These are phyloP conservation scores for Eupithecia abbreviata DNA, from an alignment of 2,888 invertebrate species.

Conservation along the genomic window DNA sequence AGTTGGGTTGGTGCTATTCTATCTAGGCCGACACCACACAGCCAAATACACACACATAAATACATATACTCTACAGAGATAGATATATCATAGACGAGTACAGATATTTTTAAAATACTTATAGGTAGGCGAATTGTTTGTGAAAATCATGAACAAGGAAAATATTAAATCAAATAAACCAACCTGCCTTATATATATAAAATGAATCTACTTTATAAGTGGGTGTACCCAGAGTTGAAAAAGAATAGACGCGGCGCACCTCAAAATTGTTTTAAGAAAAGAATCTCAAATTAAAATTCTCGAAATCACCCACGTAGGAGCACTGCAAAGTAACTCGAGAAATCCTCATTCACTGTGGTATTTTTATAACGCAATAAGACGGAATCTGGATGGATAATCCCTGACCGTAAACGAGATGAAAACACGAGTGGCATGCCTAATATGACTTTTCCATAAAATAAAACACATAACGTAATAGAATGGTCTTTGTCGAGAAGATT, in stretches of 20 bases:
- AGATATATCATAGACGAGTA: neutral
- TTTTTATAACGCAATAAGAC: conserved; percentile 72
- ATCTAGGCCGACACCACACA: too few species aligned
- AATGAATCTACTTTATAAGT: neutral
- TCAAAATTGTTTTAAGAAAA: conserved; percentile 46
- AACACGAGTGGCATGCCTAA: conserved; percentile 65
- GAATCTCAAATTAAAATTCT: conserved; percentile 66
- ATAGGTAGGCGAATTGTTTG: neutral
- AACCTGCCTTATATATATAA: neutral
- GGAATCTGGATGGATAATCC: conserved; percentile 72
- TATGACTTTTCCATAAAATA: conserved; percentile 62
- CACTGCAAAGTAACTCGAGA: conserved; percentile 48
- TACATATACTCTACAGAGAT: neutral
- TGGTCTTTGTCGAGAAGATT: conserved; percentile 42
- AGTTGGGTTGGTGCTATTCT: too few species aligned
- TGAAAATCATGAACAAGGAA: neutral
- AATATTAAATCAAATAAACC: neutral
- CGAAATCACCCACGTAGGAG: conserved; percentile 60
- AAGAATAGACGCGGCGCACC: conserved; percentile 29
- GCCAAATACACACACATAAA: too few species aligned
- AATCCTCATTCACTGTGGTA: conserved; percentile 64
- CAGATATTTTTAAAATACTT: neutral
- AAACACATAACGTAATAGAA: conserved; percentile 49
- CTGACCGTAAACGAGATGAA: conserved; percentile 63
- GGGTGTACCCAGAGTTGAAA: neutral